These are phyloP conservation scores for Agonum fuliginosum DNA, from an alignment of 2,888 invertebrate species.

Conservation along the genomic window DNA sequence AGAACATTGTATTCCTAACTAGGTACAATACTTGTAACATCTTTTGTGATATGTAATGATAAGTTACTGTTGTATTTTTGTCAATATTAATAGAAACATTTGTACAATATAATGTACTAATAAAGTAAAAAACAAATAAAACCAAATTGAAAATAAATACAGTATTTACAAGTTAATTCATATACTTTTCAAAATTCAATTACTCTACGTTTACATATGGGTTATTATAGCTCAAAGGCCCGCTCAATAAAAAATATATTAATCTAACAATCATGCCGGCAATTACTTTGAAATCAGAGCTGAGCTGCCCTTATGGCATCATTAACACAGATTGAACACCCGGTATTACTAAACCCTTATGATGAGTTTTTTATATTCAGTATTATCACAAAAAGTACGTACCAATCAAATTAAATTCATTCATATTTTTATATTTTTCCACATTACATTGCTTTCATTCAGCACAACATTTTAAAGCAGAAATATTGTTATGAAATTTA, in stretches of 20 bases:
- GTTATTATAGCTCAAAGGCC: conserved; percentile 42
- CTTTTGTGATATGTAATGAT: conserved; percentile 49
- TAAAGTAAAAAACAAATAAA: conserved; percentile 46
- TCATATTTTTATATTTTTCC: conserved; percentile 19
- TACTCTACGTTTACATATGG: conserved; percentile 47
- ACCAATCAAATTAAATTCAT: conserved; percentile 24
- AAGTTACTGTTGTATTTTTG: conserved; percentile 53
- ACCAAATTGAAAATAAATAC: conserved; percentile 39
- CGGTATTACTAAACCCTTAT: conserved; percentile 32
- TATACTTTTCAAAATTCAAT: conserved; percentile 52
- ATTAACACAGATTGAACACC: conserved; percentile 52
- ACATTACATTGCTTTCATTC: conserved; percentile 19
- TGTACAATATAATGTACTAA: conserved; percentile 48
- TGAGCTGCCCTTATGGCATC: conserved; percentile 52
- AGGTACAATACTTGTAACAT: conserved; percentile 52
- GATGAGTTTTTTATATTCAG: conserved; percentile 32
- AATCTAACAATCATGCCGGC: conserved; percentile 55
- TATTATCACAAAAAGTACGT: conserved; percentile 28
- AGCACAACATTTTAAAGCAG: conserved; percentile 16
- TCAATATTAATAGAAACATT: conserved; percentile 51
- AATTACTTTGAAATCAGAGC: conserved; percentile 56
- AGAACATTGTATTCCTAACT: conserved; percentile 48
- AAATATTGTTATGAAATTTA: neutral
- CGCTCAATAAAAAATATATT: conserved; percentile 55
- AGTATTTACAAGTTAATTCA: conserved; percentile 32